Evolutionary conservation across 92 coral and sea anemone species (phyloP), one percentile per base, ranked within the genome.

Genomic region (Palythoa caribaeorum): DNA sequence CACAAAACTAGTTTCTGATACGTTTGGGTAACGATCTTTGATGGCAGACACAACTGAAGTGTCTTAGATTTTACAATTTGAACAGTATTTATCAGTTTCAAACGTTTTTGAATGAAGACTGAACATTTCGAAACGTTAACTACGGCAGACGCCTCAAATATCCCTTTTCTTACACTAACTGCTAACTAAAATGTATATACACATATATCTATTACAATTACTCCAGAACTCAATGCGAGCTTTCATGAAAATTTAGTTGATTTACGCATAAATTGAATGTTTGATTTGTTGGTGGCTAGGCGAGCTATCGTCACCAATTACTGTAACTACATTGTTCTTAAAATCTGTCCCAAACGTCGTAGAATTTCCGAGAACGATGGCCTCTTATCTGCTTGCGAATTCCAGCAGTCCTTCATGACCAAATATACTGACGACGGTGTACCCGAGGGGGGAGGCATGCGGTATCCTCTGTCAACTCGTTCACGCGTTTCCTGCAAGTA

Each of bases 351-450:
- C 51, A 97, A 53, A 17, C 98, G 79, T 57, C 95, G 89, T 13
- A 91, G 88, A 55, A 95, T 91, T 52, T 96, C 98, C 5, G 88
- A 66, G 81, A 97, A 97, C 13, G 84, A 79, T 5, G 99, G 99
- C n/a, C 99, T 65, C 10, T 75, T 40, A 1, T 89, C 90, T 3
- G 99, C 91, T 5, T 89, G 89, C 9, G 73, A 21, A 68, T 89
- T 74, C 99, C 99, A 97, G 39, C 99, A 95, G 80, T 94, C 96
- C 70, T 97, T 95, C 99, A 97, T 97, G 79, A 97, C 89, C 20
- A 88, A 88, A 75, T 95, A 97, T 11, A 97, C 88, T 35, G 94
- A 37, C 9, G 94, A 90, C 0, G 99, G 99, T 15, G 99, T 97
- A 3, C 95, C 99, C 62, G 90, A 39, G 5, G 99, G 99, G 68